phyloP scores from a whole-genome alignment of 2,113 vertebrate species.

The Gobius niger region DNA sequence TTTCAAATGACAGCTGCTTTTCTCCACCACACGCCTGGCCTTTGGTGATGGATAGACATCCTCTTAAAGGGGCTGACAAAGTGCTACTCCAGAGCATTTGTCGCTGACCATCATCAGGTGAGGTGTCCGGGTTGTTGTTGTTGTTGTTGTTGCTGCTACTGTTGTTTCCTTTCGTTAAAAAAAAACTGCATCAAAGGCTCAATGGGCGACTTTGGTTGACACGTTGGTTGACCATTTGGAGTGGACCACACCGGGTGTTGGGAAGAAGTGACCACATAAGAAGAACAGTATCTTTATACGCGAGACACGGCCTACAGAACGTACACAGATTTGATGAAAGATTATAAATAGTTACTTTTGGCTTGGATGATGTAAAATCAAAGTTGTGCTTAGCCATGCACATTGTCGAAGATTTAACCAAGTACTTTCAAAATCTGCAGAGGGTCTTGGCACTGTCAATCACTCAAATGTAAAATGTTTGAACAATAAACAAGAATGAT shows the following conservation, averaged over 20 bases:
- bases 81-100: slow-evolving; percentile 50
- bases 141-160: neutral
- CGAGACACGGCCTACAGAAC: no score
- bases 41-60: slow-evolving; percentile 4
- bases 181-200: neutral
- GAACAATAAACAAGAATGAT: no score
- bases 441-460: no score
- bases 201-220: neutral
- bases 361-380: no score
- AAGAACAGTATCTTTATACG: neutral
- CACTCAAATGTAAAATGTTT: no score
- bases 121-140: neutral
- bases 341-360: no score
- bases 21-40: slow-evolving; percentile 18
- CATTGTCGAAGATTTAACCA: no score
- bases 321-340: no score
- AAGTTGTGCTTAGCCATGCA: no score
- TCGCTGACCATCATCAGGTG: slow-evolving; percentile 43
- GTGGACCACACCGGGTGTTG: neutral
- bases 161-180: neutral
- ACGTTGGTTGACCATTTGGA: neutral
- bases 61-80: slow-evolving; percentile 1
- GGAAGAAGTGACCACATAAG: neutral
- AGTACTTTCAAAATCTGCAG: no score
- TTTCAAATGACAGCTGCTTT: slow-evolving; percentile 37